Conservation (phyloP, 2,888 invertebrate species). For the Hybos culiciformis region DNA sequence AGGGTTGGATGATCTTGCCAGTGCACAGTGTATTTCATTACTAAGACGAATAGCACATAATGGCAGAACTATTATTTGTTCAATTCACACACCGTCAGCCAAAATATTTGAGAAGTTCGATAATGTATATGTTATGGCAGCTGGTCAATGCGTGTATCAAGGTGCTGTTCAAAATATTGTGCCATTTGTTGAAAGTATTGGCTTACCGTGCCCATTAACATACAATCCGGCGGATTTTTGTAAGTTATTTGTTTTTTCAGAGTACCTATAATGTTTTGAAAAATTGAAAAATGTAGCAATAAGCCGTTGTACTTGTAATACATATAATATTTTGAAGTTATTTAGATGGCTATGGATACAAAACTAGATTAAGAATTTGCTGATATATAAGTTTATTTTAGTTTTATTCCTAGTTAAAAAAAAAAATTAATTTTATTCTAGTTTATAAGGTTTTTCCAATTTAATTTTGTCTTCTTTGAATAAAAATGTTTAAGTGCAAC, state of each 20-base stretch:
- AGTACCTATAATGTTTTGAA: neutral
- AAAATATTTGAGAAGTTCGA: constrained; percentile 83
- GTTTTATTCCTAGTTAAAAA: too few species aligned
- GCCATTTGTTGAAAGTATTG: constrained; percentile 63
- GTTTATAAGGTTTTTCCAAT: too few species aligned
- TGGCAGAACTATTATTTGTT: constrained; percentile 85
- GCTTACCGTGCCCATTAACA: constrained; percentile 74
- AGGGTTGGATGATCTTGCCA: constrained; percentile 82
- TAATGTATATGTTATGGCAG: constrained; percentile 77
- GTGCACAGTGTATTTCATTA: constrained; percentile 73
- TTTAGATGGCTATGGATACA: too few species aligned
- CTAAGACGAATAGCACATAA: constrained; percentile 71
- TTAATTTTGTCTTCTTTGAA: too few species aligned
- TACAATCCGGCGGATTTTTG: constrained; percentile 96
- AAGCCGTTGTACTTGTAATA: neutral
- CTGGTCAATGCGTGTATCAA: constrained; percentile 81
- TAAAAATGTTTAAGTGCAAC: too few species aligned
- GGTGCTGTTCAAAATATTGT: constrained; percentile 67
- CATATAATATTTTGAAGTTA: too few species aligned
- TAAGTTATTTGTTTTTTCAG: too few species aligned
- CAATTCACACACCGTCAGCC: constrained; percentile 93
- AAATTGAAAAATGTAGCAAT: neutral
- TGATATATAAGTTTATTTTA: too few species aligned
- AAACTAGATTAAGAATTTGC: too few species aligned
- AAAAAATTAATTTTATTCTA: too few species aligned